Evolutionary conservation across 2,888 invertebrate species (phyloP), one percentile per base, ranked within the genome.

Genomic region (Euzetes globulus): DNA sequence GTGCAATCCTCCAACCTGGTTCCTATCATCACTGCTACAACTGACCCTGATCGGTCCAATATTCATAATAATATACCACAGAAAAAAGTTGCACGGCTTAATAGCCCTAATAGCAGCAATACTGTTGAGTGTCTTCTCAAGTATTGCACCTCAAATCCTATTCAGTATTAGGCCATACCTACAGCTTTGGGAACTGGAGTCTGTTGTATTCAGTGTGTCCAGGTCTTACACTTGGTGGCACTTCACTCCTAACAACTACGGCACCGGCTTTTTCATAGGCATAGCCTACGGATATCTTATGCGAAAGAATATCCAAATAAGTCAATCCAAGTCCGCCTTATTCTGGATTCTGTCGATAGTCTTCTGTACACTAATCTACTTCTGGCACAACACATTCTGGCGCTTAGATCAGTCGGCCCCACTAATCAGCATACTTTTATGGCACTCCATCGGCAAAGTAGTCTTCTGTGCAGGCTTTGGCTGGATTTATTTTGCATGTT

Each of bases 1-100:
- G 70, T 70, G 70, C 27, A 70, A 70, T 70, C 47, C 47, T 1
- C 70, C 45, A 7, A 47, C 70, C 4, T 70, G 70, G 70, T 70
- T 70, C 47, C 27, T 70, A 47, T 70, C 70, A 19, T 25, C 70
- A 25, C 15, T 47, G 27, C 47, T 70, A 0, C 70, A 70, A 22
- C 47, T 70, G 1, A 45, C 25, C 1, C 7, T 70, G 17, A 47
- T 70, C 1, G 70, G 19, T 9, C 70, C 70, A 0, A 25, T 70
- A 15, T 47, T 70, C 27, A 25, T 70, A 13, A 19, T 70, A 1
- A 25, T 47, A 27, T 70, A 70, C 9, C 19, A 47, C 22, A 3
- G 15, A 11, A 68, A 68, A 22, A 29, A n/a, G 15, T 15, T 68
- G 15, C 13, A 17, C 22, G 68, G 70, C 3, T 7, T 25, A 27